phyloP scores from a whole-genome alignment of 2,797 vertebrate genomes.

The Cyclura pinguis region DNA sequence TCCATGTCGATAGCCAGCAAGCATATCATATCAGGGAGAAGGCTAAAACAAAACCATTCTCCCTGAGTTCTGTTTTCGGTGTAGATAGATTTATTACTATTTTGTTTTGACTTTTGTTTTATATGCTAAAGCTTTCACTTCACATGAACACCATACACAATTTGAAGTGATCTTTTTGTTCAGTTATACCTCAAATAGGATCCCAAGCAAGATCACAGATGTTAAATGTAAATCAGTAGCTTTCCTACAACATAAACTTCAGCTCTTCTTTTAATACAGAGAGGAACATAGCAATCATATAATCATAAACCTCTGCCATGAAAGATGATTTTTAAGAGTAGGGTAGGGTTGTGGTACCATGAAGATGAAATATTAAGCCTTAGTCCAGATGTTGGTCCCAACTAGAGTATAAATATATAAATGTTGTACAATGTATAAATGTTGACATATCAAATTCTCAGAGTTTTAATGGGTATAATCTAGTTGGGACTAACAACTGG shows the following conservation, averaged over 20 bases:
- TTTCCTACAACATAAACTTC: neutral
- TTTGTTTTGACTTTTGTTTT: neutral
- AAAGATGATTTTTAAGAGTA: neutral
- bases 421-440: neutral
- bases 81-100: neutral
- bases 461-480: no score
- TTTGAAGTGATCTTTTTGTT: neutral
- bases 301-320: neutral
- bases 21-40: neutral
- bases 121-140: neutral
- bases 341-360: no score
- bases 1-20: neutral
- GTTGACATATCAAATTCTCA: neutral
- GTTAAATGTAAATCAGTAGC: neutral
- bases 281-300: neutral
- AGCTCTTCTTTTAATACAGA: no score
- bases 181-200: neutral
- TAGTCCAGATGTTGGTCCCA: neutral
- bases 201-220: neutral
- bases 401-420: no score
- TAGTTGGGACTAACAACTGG: no score
- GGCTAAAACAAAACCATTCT: neutral
- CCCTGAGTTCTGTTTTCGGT: neutral
- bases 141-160: no score
- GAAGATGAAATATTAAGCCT: neutral